Conservation (phyloP, 2,888 invertebrate species). For the Crepidodera aurea region DNA sequence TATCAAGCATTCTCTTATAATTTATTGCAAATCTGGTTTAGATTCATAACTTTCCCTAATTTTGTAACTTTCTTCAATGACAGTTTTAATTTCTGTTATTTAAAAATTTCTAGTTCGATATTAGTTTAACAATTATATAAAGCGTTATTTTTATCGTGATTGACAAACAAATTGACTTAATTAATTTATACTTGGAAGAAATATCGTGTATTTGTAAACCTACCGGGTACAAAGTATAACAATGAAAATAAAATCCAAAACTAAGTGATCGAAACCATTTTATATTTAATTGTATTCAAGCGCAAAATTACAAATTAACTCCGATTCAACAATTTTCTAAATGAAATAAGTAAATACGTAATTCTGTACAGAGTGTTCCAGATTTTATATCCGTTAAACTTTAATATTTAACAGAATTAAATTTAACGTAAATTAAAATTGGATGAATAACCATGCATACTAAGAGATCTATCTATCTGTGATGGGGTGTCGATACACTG, state of each 20-base stretch:
- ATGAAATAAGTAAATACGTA: neutral
- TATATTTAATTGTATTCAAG: neutral
- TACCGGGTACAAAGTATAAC: no score
- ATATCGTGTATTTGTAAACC: no score
- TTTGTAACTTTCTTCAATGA: neutral
- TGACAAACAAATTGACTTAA: constrained; percentile 3
- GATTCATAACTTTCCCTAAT: constrained; percentile 9
- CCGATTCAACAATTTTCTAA: neutral
- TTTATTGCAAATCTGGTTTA: neutral
- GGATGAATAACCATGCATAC: no score
- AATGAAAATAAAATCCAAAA: neutral
- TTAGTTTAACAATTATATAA: neutral
- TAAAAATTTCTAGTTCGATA: neutral
- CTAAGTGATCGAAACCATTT: neutral
- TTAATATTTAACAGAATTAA: no score
- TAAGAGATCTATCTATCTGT: no score
- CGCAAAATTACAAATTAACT: neutral
- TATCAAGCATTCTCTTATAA: neutral
- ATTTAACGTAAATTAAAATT: no score
- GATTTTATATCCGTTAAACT: no score
- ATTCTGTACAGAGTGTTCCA: neutral
- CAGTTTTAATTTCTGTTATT: neutral
- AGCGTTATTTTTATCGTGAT: constrained; percentile 1
- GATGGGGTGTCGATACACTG: no score
- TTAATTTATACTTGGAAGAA: neutral